A percentile compares a stretch with the other conserved stretches of the same genome.
phyloP scores from a whole-genome alignment of 1,140 invertebrate species.

The Helicoverpa zea region DNA sequence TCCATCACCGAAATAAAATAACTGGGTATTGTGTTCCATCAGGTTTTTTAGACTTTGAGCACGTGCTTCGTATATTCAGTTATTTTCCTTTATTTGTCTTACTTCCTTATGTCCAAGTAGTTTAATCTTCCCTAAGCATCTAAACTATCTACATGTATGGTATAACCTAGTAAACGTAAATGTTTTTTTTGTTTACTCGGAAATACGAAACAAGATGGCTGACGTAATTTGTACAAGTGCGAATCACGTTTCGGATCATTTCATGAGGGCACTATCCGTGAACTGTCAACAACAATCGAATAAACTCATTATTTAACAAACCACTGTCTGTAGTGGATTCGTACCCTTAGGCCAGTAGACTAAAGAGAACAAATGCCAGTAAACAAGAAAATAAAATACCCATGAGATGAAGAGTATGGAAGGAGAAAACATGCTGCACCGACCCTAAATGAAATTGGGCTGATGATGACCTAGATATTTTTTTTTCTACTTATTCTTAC shows the following conservation, averaged over 20 bases:
- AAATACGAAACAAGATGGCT: neutral
- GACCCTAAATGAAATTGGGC: too few relatives aligned
- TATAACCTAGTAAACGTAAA: neutral
- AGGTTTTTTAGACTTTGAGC: neutral
- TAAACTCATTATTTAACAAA: neutral
- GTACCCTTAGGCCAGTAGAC: neutral
- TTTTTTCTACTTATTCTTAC: too few relatives aligned
- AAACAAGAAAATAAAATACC: too few relatives aligned
- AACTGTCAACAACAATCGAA: neutral
- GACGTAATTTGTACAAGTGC: conserved; percentile 2
- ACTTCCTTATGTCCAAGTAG: conserved; percentile 16
- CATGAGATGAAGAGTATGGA: too few relatives aligned
- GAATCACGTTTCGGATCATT: neutral
- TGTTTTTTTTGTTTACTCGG: neutral
- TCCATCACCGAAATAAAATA: neutral
- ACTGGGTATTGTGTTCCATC: neutral
- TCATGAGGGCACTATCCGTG: neutral
- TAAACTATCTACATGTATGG: neutral
- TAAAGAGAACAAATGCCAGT: too few relatives aligned
- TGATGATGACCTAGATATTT: too few relatives aligned
- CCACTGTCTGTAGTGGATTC: neutral
- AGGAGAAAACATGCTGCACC: too few relatives aligned
- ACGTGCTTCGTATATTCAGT: conserved; percentile 19
- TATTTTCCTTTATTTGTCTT: conserved; percentile 16
- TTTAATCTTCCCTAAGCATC: conserved; percentile 9